These are phyloP conservation scores for Aythya fuligula DNA, from an alignment of 2,797 vertebrate genomes.

Conservation along the genomic window DNA sequence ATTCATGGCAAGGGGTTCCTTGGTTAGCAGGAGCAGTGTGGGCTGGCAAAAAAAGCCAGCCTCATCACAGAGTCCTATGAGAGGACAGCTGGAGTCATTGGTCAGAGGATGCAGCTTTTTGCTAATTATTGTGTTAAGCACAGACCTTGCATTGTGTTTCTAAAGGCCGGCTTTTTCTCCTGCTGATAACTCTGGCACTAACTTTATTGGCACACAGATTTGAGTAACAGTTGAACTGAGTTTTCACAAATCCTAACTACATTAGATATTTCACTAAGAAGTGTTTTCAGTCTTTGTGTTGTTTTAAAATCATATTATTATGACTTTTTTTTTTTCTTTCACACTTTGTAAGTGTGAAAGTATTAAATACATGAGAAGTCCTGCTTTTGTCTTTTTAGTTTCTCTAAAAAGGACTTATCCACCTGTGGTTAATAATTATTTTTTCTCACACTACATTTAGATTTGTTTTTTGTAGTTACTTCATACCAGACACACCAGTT, in stretches of 20 bases:
- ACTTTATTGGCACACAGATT: background rate
- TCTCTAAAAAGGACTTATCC: background rate
- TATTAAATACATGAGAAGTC: background rate
- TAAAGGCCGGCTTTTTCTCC: background rate
- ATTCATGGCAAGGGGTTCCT: background rate
- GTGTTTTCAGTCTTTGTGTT: background rate
- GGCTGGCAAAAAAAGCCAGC: background rate
- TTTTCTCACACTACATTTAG: fast-evolving
- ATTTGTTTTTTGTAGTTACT: background rate
- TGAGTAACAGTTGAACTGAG: background rate
- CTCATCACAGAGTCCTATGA: background rate
- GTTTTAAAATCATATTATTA: background rate
- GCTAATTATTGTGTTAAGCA: constrained; percentile 19
- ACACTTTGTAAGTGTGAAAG: background rate
- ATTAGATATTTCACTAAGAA: background rate
- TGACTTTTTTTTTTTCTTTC: background rate
- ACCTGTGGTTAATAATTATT: background rate
- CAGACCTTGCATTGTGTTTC: background rate
- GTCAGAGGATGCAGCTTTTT: background rate
- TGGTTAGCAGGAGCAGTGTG: background rate
- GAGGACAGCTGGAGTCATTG: background rate
- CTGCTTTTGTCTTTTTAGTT: background rate
- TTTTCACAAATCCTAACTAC: background rate
- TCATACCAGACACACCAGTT: background rate
- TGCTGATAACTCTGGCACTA: background rate